Evolutionary conservation across 2,888 invertebrate species (phyloP).

Genomic region (Macrosoma leucophasiata): DNA sequence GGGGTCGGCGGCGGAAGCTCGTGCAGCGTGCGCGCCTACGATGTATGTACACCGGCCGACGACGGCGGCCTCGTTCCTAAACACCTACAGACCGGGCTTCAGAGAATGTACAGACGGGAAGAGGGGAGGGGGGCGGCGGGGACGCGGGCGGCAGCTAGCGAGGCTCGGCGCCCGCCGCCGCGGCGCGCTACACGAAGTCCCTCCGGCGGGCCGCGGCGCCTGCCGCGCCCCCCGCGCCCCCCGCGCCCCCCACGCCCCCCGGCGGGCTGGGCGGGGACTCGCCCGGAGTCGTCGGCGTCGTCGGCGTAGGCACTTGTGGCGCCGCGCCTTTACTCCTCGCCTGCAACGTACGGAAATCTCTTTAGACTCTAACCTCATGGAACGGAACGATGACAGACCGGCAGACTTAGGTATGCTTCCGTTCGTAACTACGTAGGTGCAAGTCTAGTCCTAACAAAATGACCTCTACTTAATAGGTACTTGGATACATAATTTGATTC

Average conservation of each 20-base stretch:
- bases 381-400: too few relatives aligned
- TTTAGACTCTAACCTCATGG: too few relatives aligned
- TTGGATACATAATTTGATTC: too few relatives aligned
- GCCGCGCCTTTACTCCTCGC: slow-evolving; percentile 60
- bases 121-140: background rate
- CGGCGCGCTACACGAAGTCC: slow-evolving; percentile 48
- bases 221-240: slow-evolving; percentile 18
- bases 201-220: slow-evolving; percentile 28
- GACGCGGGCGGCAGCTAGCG: slow-evolving; percentile 5
- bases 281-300: slow-evolving; percentile 28
- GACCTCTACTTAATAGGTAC: too few relatives aligned
- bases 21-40: too few relatives aligned
- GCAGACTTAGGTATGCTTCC: too few relatives aligned
- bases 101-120: too few relatives aligned
- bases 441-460: too few relatives aligned
- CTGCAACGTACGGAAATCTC: too few relatives aligned
- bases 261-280: slow-evolving; percentile 23
- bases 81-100: slow-evolving; percentile 1
- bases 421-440: too few relatives aligned
- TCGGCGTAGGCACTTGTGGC: slow-evolving; percentile 52
- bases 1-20: slow-evolving; percentile 1
- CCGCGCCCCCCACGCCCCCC: slow-evolving; percentile 16
- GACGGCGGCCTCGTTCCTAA: too few relatives aligned
- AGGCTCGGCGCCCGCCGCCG: slow-evolving; percentile 29
- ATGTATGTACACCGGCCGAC: too few relatives aligned